phyloP scores from a whole-genome alignment of 2,888 invertebrate genomes.

The Catocala fraxini region DNA sequence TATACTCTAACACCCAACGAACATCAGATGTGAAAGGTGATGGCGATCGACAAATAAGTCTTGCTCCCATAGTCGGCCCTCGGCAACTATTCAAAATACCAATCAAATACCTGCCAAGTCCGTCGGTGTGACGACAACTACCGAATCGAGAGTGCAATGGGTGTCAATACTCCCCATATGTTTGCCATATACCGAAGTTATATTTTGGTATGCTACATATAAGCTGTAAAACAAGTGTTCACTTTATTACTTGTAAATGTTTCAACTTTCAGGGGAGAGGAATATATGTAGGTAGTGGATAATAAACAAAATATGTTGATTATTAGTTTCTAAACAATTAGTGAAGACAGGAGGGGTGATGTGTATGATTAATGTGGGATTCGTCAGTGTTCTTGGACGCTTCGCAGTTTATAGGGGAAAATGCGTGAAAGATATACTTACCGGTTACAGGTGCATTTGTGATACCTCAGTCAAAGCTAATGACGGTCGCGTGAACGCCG shows the following conservation, averaged over 20 bases:
- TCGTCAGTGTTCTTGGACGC: slow-evolving; percentile 28
- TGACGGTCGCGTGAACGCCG: slow-evolving; percentile 84
- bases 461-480: slow-evolving; percentile 86
- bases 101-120: slow-evolving; percentile 87
- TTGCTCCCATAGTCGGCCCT: slow-evolving; percentile 54
- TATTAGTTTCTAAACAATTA: slow-evolving; percentile 30
- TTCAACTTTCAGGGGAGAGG: slow-evolving; percentile 60
- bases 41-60: slow-evolving; percentile 63
- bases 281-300: slow-evolving; percentile 48
- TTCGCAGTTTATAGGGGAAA: slow-evolving; percentile 36
- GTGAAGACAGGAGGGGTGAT: slow-evolving; percentile 25
- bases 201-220: slow-evolving; percentile 83
- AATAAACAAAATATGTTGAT: slow-evolving; percentile 39
- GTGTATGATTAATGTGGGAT: slow-evolving; percentile 39
- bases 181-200: slow-evolving; percentile 84
- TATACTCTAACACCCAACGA: slow-evolving; percentile 42
- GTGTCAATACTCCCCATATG: slow-evolving; percentile 77
- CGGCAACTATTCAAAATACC: slow-evolving; percentile 83
- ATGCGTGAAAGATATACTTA: slow-evolving; percentile 70
- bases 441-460: slow-evolving; percentile 82
- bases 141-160: slow-evolving; percentile 81
- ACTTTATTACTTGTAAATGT: slow-evolving; percentile 81
- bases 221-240: slow-evolving; percentile 86
- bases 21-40: slow-evolving; percentile 40
- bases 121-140: slow-evolving; percentile 86